These are phyloP conservation scores for Lepidocyrtinus sp. DNA, from an alignment of 2,888 invertebrate species.

Conservation along the genomic window DNA sequence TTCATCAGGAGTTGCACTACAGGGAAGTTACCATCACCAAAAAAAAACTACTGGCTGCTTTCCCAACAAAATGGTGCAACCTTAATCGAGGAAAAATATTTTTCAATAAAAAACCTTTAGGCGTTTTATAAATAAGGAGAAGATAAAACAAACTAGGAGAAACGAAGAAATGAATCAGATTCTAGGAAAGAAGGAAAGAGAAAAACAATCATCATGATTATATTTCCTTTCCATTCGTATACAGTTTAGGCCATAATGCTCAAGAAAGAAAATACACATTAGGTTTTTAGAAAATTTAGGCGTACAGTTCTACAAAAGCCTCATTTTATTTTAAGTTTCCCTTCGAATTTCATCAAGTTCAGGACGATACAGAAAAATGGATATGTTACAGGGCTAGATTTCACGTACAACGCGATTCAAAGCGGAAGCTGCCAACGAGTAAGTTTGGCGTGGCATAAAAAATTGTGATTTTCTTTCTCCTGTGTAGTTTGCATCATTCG, in stretches of 20 bases:
- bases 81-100: neutral
- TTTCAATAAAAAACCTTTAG: neutral
- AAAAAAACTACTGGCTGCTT: conserved; percentile 1
- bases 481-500: conserved; percentile 35
- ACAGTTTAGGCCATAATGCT: no score
- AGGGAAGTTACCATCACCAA: neutral
- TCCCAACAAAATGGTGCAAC: neutral
- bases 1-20: conserved; percentile 7
- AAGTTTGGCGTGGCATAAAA: conserved; percentile 55
- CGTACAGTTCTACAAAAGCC: no score
- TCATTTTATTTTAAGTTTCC: neutral
- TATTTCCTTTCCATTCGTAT: neutral
- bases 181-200: neutral
- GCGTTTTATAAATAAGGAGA: neutral
- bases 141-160: no score
- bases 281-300: no score
- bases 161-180: neutral
- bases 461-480: conserved; percentile 40
- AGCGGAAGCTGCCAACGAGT: conserved; percentile 43
- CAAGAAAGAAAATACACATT: no score
- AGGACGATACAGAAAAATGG: no score
- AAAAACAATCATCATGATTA: neutral
- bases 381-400: conserved; percentile 34
- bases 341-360: conserved; percentile 37
- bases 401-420: conserved; percentile 44